Percentiles rank a stretch among this genome's conserved stretches.
Conservation (phyloP, 2,888 invertebrate species). For the Craniophora ligustri region DNA sequence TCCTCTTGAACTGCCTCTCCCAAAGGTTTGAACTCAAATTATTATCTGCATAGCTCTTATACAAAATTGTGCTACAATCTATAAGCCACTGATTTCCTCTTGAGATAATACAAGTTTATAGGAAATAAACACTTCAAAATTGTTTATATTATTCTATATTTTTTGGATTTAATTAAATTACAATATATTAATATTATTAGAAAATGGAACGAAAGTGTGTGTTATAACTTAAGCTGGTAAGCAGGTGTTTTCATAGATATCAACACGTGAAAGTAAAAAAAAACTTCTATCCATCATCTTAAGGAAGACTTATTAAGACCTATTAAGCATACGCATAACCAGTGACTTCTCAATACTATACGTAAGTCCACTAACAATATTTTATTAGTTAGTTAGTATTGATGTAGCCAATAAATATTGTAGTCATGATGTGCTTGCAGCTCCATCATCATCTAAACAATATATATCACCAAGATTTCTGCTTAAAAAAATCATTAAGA, state of each 20-base stretch:
- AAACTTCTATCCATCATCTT: too few relatives aligned
- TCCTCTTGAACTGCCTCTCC: conserved; percentile 80
- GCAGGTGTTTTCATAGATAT: too few relatives aligned
- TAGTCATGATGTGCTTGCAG: not conserved
- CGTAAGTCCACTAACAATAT: too few relatives aligned
- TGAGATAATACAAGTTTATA: conserved; percentile 31
- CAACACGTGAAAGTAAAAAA: too few relatives aligned
- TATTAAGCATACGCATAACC: too few relatives aligned
- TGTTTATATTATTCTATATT: conserved; percentile 10
- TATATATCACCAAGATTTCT: conserved; percentile 6
- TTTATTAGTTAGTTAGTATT: too few relatives aligned
- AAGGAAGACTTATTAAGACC: too few relatives aligned
- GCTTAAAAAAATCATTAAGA: conserved; percentile 37
- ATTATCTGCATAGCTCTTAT: conserved; percentile 75
- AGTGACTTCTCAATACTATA: not conserved
- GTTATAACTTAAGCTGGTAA: too few relatives aligned
- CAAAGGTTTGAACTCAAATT: conserved; percentile 80
- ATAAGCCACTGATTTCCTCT: conserved; percentile 57
- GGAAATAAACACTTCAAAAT: conserved; percentile 10
- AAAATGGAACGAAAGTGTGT: too few relatives aligned
- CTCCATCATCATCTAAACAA: not conserved
- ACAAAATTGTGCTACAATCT: conserved; percentile 63
- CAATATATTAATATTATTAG: too few relatives aligned
- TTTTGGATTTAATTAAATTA: too few relatives aligned
- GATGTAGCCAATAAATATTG: too few relatives aligned